A percentile compares a stretch with the other conserved stretches of the same genome.
Conservation (phyloP, 2,888 invertebrate species). For the Homarus gammarus region DNA sequence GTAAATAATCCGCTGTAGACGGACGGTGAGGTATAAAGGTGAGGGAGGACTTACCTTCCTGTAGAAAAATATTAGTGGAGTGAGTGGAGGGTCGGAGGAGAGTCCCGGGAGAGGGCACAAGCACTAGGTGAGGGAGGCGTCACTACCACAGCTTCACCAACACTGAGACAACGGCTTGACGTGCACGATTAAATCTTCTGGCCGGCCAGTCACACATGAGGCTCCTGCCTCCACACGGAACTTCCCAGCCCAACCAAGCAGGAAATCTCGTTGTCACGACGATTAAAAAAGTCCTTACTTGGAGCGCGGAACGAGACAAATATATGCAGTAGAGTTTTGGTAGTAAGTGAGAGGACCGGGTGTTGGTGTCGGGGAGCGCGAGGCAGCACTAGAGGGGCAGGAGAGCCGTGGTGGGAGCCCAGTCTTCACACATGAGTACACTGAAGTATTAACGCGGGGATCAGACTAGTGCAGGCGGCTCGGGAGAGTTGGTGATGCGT, state of each 20-base stretch:
- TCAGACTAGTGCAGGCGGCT: constrained; percentile 62
- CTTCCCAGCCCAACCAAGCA: constrained; percentile 36
- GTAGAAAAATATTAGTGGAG: constrained; percentile 5
- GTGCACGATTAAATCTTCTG: constrained; percentile 47
- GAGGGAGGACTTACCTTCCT: neutral
- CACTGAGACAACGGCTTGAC: constrained; percentile 49
- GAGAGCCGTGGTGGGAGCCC: constrained; percentile 46
- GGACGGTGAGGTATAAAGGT: no score
- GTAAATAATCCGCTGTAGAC: no score
- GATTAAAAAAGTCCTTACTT: constrained; percentile 39
- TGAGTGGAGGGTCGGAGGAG: neutral
- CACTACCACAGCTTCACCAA: constrained; percentile 48
- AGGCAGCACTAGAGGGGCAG: constrained; percentile 41
- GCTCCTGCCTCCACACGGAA: constrained; percentile 13
- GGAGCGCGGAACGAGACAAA: constrained; percentile 7
- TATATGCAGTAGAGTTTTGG: constrained; percentile 8
- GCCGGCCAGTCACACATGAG: constrained; percentile 59
- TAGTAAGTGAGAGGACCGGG: neutral
- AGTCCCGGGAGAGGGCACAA: neutral
- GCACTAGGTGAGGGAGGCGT: constrained; percentile 4
- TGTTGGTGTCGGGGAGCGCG: neutral
- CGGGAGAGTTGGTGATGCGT: constrained; percentile 70
- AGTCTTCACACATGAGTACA: constrained; percentile 68
- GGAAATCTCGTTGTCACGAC: constrained; percentile 40
- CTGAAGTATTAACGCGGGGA: constrained; percentile 64